A percentile compares a stretch with the other conserved stretches of the same genome.
Evolutionary conservation across 2,888 invertebrate species (phyloP).

Genomic region (Drosophila subquinaria): DNA sequence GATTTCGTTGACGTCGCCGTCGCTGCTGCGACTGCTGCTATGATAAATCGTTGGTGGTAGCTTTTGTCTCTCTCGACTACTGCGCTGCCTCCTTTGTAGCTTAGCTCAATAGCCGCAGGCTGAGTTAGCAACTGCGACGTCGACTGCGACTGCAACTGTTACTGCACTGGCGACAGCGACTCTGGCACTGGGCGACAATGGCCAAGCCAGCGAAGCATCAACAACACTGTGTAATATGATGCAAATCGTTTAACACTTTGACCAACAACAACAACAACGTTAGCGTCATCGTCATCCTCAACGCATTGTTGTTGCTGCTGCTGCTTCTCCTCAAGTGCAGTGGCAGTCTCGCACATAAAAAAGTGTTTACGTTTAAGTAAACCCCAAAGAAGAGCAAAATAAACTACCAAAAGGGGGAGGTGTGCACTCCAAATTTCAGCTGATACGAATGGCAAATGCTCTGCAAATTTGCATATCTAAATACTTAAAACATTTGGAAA

Average conservation of each 20-base stretch:
- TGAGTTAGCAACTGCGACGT: conserved; percentile 19
- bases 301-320: conserved; percentile 72
- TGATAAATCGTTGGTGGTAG: conserved; percentile 75
- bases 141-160: conserved; percentile 16
- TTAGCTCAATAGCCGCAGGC: conserved; percentile 71
- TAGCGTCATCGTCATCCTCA: conserved; percentile 48
- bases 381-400: conserved; percentile 55
- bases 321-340: conserved; percentile 65
- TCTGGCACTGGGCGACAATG: conserved; percentile 67
- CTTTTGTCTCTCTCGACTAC: conserved; percentile 22
- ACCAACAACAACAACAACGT: conserved; percentile 51
- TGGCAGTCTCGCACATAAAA: conserved; percentile 49
- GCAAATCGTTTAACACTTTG: conserved; percentile 81
- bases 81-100: conserved; percentile 53
- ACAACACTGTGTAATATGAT: conserved; percentile 75
- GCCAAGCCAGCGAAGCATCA: conserved; percentile 68
- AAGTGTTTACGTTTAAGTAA: conserved; percentile 66
- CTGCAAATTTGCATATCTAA: conserved; percentile 16
- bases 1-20: conserved; percentile 78
- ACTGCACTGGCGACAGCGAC: conserved; percentile 37
- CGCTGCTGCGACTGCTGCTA: conserved; percentile 53
- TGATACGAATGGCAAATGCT: conserved; percentile 31
- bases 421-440: background rate
- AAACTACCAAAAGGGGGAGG: conserved; percentile 50
- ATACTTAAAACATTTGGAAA: too few relatives aligned